Evolutionary conservation across 2,113 vertebrate species (phyloP).

Genomic region (Callocephalon fimbriatum): DNA sequence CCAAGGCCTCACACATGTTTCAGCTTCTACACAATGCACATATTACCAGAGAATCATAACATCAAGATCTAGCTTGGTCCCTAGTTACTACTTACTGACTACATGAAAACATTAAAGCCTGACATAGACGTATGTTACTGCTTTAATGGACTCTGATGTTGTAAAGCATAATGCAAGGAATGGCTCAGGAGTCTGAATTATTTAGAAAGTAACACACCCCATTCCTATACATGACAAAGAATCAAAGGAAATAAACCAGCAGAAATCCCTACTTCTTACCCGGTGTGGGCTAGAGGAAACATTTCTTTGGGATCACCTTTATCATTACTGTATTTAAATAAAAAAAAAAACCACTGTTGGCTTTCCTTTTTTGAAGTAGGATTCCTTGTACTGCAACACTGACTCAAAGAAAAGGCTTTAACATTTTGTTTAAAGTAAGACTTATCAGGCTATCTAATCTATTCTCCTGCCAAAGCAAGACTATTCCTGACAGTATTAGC

Average conservation of each 20-base stretch:
- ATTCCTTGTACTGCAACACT: background rate
- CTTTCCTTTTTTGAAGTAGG: background rate
- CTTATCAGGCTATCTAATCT: slow-evolving; percentile 34
- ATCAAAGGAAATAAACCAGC: background rate
- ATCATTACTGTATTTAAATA: background rate
- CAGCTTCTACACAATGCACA: background rate
- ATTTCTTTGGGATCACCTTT: background rate
- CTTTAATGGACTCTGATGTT: background rate
- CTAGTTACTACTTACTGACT: background rate
- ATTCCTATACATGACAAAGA: background rate
- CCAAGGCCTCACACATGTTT: rapidly evolving
- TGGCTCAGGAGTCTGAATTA: background rate
- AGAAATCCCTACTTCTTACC: background rate
- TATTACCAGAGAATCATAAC: background rate
- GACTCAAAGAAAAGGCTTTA: background rate
- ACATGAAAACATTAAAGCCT: background rate
- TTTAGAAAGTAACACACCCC: background rate
- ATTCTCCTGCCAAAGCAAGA: slow-evolving; percentile 44
- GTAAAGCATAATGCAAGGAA: background rate
- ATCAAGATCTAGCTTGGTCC: background rate
- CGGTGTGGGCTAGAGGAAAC: background rate
- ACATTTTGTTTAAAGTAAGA: background rate
- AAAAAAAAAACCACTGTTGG: background rate
- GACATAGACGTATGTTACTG: background rate
- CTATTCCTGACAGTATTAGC: slow-evolving; percentile 38